phyloP scores from a whole-genome alignment of 2,797 vertebrate genomes.

The Vipera ursinii region DNA sequence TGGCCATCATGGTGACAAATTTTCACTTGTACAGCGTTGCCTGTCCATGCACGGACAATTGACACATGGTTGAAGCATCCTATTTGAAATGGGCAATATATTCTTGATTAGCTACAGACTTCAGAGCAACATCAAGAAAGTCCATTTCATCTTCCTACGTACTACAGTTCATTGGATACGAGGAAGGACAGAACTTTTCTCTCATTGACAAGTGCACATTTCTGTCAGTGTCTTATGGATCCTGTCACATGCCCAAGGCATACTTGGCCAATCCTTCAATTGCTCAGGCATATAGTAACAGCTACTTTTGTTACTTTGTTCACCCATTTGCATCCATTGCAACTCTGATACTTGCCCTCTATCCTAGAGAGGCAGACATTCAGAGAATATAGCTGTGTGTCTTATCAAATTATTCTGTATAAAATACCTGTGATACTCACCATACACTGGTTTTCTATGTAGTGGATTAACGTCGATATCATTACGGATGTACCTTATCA shows the following conservation, averaged over 20 bases:
- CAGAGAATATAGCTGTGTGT: background rate
- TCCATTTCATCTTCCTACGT: background rate
- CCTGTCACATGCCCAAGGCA: background rate
- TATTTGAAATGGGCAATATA: background rate
- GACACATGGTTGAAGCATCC: background rate
- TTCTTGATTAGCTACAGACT: background rate
- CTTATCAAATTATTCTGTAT: background rate
- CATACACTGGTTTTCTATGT: background rate
- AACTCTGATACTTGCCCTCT: background rate
- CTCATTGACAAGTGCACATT: background rate
- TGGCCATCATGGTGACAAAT: background rate
- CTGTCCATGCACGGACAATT: background rate
- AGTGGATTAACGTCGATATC: background rate
- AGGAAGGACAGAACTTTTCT: background rate
- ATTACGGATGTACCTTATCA: background rate
- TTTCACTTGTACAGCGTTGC: background rate
- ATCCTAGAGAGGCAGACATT: background rate
- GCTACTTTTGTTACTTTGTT: background rate
- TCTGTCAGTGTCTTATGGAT: background rate
- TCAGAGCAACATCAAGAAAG: background rate
- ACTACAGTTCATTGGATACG: background rate
- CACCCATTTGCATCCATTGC: background rate
- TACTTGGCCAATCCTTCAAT: background rate
- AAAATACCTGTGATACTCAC: background rate
- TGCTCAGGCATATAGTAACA: background rate